Conservation (phyloP, 1,140 invertebrate genomes). For the Panulirus ornatus region DNA sequence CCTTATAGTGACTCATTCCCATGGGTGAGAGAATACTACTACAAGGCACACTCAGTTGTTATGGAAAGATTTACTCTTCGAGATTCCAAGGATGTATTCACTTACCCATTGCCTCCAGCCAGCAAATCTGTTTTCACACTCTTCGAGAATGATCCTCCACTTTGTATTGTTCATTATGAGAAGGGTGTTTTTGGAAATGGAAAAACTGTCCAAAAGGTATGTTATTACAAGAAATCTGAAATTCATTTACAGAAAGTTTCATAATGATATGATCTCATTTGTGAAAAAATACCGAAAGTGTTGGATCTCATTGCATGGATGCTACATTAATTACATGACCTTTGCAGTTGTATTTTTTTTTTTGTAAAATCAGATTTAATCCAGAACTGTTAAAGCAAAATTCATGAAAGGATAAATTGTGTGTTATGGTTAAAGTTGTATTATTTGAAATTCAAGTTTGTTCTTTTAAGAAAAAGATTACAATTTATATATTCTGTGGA, state of each 20-base stretch:
- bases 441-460: too few relatives aligned
- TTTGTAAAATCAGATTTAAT: too few relatives aligned
- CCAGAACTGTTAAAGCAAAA: too few relatives aligned
- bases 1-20: constrained; percentile 48
- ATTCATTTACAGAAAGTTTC: not conserved
- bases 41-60: constrained; percentile 22
- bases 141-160: not conserved
- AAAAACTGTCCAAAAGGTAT: constrained; percentile 17
- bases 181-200: constrained; percentile 21
- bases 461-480: too few relatives aligned
- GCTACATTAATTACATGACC: too few relatives aligned
- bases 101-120: constrained; percentile 17
- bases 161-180: constrained; percentile 52
- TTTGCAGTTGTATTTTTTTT: too few relatives aligned
- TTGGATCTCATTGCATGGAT: too few relatives aligned
- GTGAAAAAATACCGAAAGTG: too few relatives aligned
- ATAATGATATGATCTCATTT: too few relatives aligned
- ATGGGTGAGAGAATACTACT: constrained; percentile 58
- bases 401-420: too few relatives aligned
- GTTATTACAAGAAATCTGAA: not conserved
- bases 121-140: constrained; percentile 31
- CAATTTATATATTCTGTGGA: too few relatives aligned
- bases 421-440: too few relatives aligned
- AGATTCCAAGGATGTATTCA: constrained; percentile 11
- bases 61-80: constrained; percentile 50